Conservation (phyloP, 2,888 invertebrate genomes). For the Camptogramma bilineatum region DNA sequence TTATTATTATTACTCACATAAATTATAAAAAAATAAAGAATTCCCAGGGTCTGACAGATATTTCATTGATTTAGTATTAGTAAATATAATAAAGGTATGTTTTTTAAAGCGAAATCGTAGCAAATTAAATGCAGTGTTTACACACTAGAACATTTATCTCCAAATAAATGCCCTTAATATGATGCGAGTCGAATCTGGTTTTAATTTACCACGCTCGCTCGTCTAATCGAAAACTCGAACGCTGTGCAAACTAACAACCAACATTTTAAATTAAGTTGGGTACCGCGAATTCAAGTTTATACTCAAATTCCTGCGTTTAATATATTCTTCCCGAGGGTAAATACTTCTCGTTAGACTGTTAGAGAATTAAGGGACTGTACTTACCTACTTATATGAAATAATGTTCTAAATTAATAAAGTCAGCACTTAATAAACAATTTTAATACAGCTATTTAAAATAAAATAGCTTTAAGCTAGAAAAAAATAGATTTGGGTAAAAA, state of each 20-base stretch:
- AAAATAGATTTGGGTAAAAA: no score
- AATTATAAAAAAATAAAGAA: no score
- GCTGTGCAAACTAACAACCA: conserved; percentile 28
- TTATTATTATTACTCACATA: no score
- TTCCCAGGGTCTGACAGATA: not conserved
- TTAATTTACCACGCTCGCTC: conserved; percentile 22
- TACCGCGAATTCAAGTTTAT: conserved; percentile 19
- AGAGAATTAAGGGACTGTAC: conserved; percentile 5
- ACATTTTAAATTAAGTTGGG: conserved; percentile 32
- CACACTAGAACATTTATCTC: not conserved
- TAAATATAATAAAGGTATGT: no score
- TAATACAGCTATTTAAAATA: no score
- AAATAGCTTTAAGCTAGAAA: no score
- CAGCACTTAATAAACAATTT: no score
- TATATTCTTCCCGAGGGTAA: conserved; percentile 7
- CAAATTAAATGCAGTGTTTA: no score
- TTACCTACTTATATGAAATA: not conserved
- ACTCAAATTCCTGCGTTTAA: conserved; percentile 7
- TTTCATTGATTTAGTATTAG: no score
- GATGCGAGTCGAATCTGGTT: conserved; percentile 17
- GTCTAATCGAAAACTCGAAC: conserved; percentile 31
- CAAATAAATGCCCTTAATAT: conserved; percentile 1
- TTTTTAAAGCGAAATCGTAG: no score
- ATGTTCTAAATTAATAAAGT: no score
- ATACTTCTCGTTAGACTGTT: conserved; percentile 6